These are phyloP conservation scores for Dipodomys ordii DNA, from an alignment of 2,113 vertebrate genomes.

Conservation along the genomic window DNA sequence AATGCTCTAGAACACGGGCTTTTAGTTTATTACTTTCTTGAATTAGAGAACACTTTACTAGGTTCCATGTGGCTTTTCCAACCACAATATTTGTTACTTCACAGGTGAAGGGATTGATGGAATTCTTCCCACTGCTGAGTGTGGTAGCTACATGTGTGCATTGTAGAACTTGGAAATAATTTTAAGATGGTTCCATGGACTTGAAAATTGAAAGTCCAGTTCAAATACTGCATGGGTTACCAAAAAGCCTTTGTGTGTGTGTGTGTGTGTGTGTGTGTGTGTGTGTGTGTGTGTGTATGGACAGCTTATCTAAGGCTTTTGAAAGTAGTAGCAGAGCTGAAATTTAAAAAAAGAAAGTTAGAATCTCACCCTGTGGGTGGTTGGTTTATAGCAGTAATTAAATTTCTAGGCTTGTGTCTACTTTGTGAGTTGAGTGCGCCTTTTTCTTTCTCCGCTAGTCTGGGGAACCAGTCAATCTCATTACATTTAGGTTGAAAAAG, in stretches of 20 bases:
- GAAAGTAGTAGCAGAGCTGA: not conserved
- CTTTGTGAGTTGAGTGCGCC: not conserved
- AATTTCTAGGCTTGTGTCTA: conserved; percentile 17
- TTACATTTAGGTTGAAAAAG: not conserved
- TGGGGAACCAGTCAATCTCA: not conserved
- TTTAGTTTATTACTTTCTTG: not conserved
- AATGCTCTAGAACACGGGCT: not conserved
- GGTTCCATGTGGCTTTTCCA: not conserved
- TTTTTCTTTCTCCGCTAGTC: not conserved
- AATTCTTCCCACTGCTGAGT: not conserved
- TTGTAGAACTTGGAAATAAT: not conserved
- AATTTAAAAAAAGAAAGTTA: not conserved
- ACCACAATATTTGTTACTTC: not conserved
- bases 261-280: too few species aligned
- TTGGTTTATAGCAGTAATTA: not conserved
- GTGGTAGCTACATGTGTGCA: not conserved
- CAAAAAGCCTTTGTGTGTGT: not conserved
- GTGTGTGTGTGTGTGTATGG: not conserved
- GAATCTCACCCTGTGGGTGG: not conserved
- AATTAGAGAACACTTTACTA: not conserved
- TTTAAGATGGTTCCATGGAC: not conserved
- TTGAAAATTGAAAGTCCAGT: not conserved
- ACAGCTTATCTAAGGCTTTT: not conserved
- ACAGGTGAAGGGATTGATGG: not conserved
- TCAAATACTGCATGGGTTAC: not conserved